Base-by-base conservation (phyloP, 1,140 invertebrate genomes). In the Macrotrachela quadricornifera region DNA sequence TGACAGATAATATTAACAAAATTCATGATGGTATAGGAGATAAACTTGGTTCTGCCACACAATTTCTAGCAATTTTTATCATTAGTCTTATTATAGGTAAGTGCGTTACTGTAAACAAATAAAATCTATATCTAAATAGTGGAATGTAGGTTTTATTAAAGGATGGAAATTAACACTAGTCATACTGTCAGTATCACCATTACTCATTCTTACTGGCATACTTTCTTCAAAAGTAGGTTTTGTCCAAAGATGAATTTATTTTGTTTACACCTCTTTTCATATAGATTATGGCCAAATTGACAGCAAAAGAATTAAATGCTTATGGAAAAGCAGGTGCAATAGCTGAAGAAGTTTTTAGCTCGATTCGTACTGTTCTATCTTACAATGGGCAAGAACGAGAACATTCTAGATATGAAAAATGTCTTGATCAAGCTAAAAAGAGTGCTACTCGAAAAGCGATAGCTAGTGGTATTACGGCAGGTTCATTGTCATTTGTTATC, bases 1-100 rank as follows among this genome's bases (percentile, higher is more conserved):
- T 91, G 37, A 48, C 46, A 14, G 52, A 54, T n/a, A 85, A 91
- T 69, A 73, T 91, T 16, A 76, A 81, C 17, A 82, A 85, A 67
- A 74, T 90, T 58, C 80, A 86, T 64, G 83, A 87, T 63, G 86
- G 85, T 9, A 78, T 90, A 40, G 84, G 84, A 0, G 83, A 86
- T 64, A 91, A 91, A 66, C 71, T 86, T 16, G 79, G 78, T 6
- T 79, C 80, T 49, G 80, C 87, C 58, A 64, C 82, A n/a, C 68
- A 70, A 54, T 66, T 62, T 61, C 45, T 62, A 0, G 54, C 62
- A 17, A 59, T 59, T 4, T 66, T 62, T 55, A n/a, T 69, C 10
- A 58, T 62, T 40, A 64, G 67, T 6, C 62, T 68, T 49, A 51
- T 63, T 21, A 59, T 62, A 12, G n/a, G n/a, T n/a, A n/a, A n/a